Evolutionary conservation across 2,888 invertebrate species (phyloP).

Genomic region (Dione vanillae): DNA sequence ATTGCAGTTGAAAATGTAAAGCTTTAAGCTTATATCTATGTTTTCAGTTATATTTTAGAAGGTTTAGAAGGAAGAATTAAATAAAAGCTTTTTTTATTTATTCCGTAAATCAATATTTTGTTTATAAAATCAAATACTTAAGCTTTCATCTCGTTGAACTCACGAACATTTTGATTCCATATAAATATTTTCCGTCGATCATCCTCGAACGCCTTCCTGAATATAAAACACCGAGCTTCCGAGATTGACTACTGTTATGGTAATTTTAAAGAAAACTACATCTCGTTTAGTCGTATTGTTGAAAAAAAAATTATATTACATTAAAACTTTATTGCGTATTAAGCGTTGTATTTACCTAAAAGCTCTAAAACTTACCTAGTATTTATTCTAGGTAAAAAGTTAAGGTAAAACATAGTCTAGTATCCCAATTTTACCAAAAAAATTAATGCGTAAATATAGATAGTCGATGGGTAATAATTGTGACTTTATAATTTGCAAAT

Average conservation of each 20-base stretch:
- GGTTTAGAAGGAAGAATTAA: no score
- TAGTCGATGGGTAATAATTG: constrained; percentile 7
- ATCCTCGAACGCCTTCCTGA: constrained; percentile 58
- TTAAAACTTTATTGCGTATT: no score
- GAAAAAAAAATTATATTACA: constrained; percentile 16
- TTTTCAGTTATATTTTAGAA: no score
- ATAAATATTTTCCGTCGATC: constrained; percentile 49
- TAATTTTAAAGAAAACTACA: constrained; percentile 56
- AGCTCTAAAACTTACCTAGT: no score
- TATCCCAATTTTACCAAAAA: no score
- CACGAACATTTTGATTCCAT: constrained; percentile 45
- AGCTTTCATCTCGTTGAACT: constrained; percentile 42
- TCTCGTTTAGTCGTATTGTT: constrained; percentile 59
- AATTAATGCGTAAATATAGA: background rate
- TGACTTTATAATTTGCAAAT: constrained; percentile 22
- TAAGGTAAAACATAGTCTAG: no score
- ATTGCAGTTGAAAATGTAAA: background rate
- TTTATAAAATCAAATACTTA: constrained; percentile 5
- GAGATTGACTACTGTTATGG: constrained; percentile 63
- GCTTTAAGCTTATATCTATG: no score
- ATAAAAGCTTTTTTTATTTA: no score
- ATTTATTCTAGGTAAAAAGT: no score
- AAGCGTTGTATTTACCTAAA: no score
- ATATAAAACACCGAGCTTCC: constrained; percentile 60
- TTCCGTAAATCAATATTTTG: background rate